Conservation (phyloP, 2,888 invertebrate species). For the Emmelina monodactyla region DNA sequence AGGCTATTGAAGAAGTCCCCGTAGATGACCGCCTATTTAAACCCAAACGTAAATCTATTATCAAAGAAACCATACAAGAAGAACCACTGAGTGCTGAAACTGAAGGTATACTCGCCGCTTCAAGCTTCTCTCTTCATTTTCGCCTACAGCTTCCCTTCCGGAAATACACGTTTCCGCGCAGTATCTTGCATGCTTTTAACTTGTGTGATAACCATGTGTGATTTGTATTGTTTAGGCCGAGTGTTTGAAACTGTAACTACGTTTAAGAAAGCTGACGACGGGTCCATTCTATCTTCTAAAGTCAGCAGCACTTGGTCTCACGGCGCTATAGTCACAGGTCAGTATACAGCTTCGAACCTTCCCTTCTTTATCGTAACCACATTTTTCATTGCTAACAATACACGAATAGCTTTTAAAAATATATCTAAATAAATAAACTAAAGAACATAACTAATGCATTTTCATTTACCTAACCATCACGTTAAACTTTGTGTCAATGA, state of each 20-base stretch:
- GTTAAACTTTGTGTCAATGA: slow-evolving; percentile 19
- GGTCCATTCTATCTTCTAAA: slow-evolving; percentile 59
- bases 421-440: slow-evolving; percentile 18
- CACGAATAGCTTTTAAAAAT: slow-evolving; percentile 12
- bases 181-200: slow-evolving; percentile 52
- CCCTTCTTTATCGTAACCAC: slow-evolving; percentile 30
- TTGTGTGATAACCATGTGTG: slow-evolving; percentile 54
- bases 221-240: slow-evolving; percentile 63
- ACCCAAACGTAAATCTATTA: slow-evolving; percentile 50
- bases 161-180: slow-evolving; percentile 35
- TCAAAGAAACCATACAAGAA: slow-evolving; percentile 42
- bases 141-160: slow-evolving; percentile 50
- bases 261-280: slow-evolving; percentile 56
- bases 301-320: slow-evolving; percentile 70
- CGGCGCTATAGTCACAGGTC: slow-evolving; percentile 71
- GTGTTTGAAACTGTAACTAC: slow-evolving; percentile 64
- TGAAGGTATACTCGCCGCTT: slow-evolving; percentile 54
- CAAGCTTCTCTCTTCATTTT: slow-evolving; percentile 38
- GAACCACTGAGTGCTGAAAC: slow-evolving; percentile 58
- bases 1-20: slow-evolving; percentile 38
- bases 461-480: slow-evolving; percentile 24
- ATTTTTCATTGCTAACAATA: slow-evolving; percentile 17
- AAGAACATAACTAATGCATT: slow-evolving; percentile 23
- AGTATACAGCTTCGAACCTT: slow-evolving; percentile 46
- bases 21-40: slow-evolving; percentile 39